These are phyloP conservation scores for Papilio machaon DNA, from an alignment of 1,140 invertebrate genomes.

Conservation along the genomic window DNA sequence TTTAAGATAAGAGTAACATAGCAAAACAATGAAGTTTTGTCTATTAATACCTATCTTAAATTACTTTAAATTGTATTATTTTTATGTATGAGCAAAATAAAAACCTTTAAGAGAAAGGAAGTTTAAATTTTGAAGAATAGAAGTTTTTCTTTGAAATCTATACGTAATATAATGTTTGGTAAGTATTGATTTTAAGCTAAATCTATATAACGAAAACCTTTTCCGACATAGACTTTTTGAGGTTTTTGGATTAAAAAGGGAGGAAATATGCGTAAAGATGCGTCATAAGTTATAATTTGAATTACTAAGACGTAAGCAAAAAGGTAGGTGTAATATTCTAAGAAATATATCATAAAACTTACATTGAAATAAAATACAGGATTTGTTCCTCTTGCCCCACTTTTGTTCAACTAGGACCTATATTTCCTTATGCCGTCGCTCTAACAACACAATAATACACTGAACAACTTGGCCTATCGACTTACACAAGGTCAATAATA, in stretches of 20 bases:
- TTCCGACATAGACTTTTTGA: not conserved
- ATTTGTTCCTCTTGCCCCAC: conserved; percentile 1
- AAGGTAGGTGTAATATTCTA: not conserved
- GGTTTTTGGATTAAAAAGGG: not conserved
- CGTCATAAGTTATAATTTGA: conserved; percentile 4
- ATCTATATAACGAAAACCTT: not conserved
- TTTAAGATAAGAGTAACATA: not conserved
- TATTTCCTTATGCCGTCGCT: not conserved
- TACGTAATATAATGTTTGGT: not conserved
- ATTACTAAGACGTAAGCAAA: not conserved
- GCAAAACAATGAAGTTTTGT: not conserved
- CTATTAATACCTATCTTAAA: not conserved
- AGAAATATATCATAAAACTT: not conserved
- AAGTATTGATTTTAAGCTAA: no score
- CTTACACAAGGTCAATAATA: conserved; percentile 42
- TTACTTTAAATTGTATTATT: not conserved
- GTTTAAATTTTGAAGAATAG: no score
- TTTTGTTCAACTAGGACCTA: not conserved
- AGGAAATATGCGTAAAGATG: not conserved
- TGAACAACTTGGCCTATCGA: conserved; percentile 33
- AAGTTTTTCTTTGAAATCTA: not conserved
- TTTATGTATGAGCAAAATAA: not conserved
- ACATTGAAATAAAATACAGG: conserved; percentile 1
- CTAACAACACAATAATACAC: conserved; percentile 21
- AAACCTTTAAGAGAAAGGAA: no score